These are phyloP conservation scores for Reticulitermes lucifugus DNA, from an alignment of 2,888 invertebrate genomes.

Conservation along the genomic window DNA sequence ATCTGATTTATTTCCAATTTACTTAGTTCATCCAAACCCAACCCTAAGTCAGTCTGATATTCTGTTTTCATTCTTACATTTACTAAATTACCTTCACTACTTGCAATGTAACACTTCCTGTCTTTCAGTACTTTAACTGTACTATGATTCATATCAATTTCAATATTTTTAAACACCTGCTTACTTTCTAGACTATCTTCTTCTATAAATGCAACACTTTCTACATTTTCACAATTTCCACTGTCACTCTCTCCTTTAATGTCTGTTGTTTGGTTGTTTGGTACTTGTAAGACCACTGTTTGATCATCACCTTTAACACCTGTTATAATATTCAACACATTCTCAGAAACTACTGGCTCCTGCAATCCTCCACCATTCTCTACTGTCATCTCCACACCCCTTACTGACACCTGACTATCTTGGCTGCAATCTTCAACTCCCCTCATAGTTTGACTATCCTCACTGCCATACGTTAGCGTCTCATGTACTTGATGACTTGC, in stretches of 20 bases:
- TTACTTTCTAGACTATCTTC: constrained; percentile 6
- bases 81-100: neutral
- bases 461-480: constrained; percentile 1
- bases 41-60: neutral
- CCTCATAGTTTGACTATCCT: constrained; percentile 16
- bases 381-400: constrained; percentile 40
- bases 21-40: neutral
- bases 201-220: neutral
- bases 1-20: neutral
- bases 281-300: constrained; percentile 9
- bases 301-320: constrained; percentile 23
- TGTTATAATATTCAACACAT: constrained; percentile 27
- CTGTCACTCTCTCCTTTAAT: constrained; percentile 9
- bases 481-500: neutral
- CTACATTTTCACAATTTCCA: neutral
- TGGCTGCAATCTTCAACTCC: constrained; percentile 41
- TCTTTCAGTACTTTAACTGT: constrained; percentile 18
- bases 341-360: neutral
- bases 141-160: neutral
- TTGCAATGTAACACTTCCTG: neutral
- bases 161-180: neutral
- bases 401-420: constrained; percentile 41
- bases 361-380: neutral
- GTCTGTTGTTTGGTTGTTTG: neutral
- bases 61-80: neutral